Evolutionary conservation across 2,797 vertebrate genomes (phyloP).

Genomic region (Miichthys miiuy): DNA sequence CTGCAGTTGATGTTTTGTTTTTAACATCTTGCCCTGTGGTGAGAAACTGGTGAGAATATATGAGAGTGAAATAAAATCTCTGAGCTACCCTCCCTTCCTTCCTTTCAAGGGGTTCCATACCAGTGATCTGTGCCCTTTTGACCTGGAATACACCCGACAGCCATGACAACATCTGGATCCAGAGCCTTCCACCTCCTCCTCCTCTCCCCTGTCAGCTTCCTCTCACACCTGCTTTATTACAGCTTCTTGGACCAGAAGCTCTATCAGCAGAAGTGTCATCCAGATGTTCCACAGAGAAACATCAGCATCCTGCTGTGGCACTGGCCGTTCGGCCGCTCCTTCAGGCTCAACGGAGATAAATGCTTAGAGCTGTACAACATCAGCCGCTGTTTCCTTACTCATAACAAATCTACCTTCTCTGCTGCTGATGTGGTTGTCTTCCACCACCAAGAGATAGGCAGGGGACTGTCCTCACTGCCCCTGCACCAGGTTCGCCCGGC

Average conservation of each 20-base stretch:
- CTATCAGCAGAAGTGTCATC: neutral
- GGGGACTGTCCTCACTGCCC: slow-evolving; percentile 64
- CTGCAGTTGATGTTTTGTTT: neutral
- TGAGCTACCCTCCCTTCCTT: slow-evolving; percentile 47
- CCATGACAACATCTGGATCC: slow-evolving; percentile 27
- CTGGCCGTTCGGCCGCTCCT: slow-evolving; percentile 86
- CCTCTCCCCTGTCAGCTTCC: slow-evolving; percentile 37
- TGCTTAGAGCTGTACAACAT: slow-evolving; percentile 81
- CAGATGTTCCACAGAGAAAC: slow-evolving; percentile 32
- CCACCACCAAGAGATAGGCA: slow-evolving; percentile 86
- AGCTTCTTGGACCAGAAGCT: neutral
- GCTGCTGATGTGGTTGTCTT: slow-evolving; percentile 88
- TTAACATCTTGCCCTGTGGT: neutral
- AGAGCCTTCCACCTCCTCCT: slow-evolving; percentile 15
- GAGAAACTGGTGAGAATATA: neutral
- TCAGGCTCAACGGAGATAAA: slow-evolving; percentile 70
- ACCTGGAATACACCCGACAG: neutral
- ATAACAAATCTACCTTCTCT: slow-evolving; percentile 70
- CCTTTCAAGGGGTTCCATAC: slow-evolving; percentile 12
- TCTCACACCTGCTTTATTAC: slow-evolving; percentile 43
- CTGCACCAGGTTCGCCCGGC: slow-evolving; percentile 62
- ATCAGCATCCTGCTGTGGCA: slow-evolving; percentile 89
- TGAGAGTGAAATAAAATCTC: neutral
- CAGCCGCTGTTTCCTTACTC: slow-evolving; percentile 83
- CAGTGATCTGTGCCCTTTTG: slow-evolving; percentile 20